A percentile compares a stretch with the other conserved stretches of the same genome.
phyloP scores from a whole-genome alignment of 2,797 vertebrate genomes.

The Sebastes taczanowskii region DNA sequence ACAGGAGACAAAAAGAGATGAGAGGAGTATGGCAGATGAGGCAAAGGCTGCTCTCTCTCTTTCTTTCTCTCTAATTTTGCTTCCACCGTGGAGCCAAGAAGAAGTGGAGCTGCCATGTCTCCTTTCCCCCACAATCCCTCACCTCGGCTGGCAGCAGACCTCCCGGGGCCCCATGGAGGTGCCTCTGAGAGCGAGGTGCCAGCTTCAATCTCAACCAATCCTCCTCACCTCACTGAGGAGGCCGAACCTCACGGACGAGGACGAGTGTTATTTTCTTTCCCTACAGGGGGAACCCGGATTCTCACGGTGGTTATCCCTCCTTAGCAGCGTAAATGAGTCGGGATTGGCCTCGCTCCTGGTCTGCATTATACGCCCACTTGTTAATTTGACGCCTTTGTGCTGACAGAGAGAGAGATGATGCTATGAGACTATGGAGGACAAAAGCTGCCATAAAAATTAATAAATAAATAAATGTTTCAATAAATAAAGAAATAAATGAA shows the following conservation, averaged over 20 bases:
- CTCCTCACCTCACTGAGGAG: conserved; percentile 71
- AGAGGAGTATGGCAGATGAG: conserved; percentile 63
- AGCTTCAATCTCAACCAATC: conserved; percentile 89
- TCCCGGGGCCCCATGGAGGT: conserved; percentile 72
- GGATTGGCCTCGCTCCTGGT: conserved; percentile 57
- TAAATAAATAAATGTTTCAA: too few relatives aligned
- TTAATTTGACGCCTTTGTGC: conserved; percentile 79
- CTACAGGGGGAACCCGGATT: conserved; percentile 38
- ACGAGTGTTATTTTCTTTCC: background rate
- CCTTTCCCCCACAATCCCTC: conserved; percentile 89
- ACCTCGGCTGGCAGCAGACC: conserved; percentile 76
- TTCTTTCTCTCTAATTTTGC: conserved; percentile 83
- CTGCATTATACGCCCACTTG: conserved; percentile 64
- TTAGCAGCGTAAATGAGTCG: conserved; percentile 67
- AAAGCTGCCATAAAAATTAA: rapidly evolving
- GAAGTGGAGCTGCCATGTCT: conserved; percentile 90
- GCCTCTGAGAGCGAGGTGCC: conserved; percentile 85
- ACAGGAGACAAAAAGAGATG: conserved; percentile 48
- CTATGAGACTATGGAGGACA: background rate
- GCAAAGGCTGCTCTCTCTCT: conserved; percentile 73
- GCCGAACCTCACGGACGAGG: conserved; percentile 15
- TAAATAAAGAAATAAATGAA: too few relatives aligned
- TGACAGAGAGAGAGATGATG: conserved; percentile 10
- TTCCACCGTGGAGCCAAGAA: conserved; percentile 84
- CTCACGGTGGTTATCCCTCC: conserved; percentile 50